A percentile compares a stretch with the other conserved stretches of the same genome.
Evolutionary conservation across 2,888 invertebrate genomes (phyloP).

Genomic region (Trachelus stipa): DNA sequence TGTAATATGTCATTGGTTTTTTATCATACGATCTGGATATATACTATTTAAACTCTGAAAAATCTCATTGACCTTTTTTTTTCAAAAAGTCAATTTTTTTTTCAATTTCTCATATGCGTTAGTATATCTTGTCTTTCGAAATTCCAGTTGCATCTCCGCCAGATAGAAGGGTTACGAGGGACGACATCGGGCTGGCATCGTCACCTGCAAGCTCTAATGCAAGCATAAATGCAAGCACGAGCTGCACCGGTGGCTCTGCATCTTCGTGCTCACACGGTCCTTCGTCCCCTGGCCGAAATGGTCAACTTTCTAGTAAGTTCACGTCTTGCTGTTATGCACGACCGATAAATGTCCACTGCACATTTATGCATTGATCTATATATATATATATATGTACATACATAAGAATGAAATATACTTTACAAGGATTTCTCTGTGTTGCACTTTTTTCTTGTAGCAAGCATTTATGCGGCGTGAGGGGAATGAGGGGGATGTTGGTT

Average conservation of each 20-base stretch:
- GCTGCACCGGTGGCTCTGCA: conserved; percentile 54
- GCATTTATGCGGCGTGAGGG: too few relatives aligned
- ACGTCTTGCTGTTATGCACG: not conserved
- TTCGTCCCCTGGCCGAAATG: conserved; percentile 64
- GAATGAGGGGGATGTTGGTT: too few relatives aligned
- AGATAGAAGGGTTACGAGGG: conserved; percentile 74
- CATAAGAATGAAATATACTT: not conserved
- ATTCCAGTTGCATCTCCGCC: conserved; percentile 88
- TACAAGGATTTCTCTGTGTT: not conserved
- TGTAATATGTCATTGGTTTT: too few relatives aligned
- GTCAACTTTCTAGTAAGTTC: conserved; percentile 66
- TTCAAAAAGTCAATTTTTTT: too few relatives aligned
- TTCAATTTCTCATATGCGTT: not conserved
- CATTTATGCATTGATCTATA: not conserved
- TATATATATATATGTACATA: too few relatives aligned
- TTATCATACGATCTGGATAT: too few relatives aligned
- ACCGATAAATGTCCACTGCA: not conserved
- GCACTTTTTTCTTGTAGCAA: not conserved
- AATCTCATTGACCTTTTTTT: not conserved
- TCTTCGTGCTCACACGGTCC: conserved; percentile 48
- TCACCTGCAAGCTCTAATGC: conserved; percentile 62
- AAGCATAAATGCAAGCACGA: conserved; percentile 68
- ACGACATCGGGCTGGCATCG: conserved; percentile 68
- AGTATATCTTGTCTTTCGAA: conserved; percentile 41
- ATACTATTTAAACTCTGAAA: not conserved